Base-by-base conservation (phyloP, 2,888 invertebrate species). In the Diaprepes abbreviatus region DNA sequence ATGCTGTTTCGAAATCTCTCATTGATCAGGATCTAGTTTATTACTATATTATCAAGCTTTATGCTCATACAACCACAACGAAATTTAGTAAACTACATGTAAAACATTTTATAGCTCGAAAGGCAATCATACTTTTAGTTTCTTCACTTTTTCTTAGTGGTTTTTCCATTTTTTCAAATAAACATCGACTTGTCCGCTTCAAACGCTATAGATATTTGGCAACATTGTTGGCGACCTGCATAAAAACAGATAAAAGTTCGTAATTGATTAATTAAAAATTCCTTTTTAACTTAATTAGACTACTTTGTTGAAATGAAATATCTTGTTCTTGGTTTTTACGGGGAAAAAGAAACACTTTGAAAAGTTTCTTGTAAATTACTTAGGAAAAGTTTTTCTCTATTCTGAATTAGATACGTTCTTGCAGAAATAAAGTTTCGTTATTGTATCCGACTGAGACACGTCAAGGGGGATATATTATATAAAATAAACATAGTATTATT, bases 211-310 rank as follows among this genome's bases (percentile, higher is more conserved):
- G n/a, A n/a, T n/a, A 50, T 2, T 12, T 50, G 48, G 48, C 48
- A 16, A 28, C 28, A 10, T 9, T 28, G 48, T 1, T 1, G 21
- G 12, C 4, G 2, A n/a, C 9, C 1, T 12, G 24, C 5, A 21
- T 5, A n/a, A 45, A 4, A 17, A n/a, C n/a, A 21, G 38, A 1
- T 3, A 28, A 28, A 28, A 28, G 31, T 6, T 9, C 28, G 7
- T 28, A 19, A 50, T 50, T 24, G 28, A 7, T 50, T 14, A 50
- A 50, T 50, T 50, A 50, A 50, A 50, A 50, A 24, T 9, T 28
- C 14, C 14, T 1, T 19, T 24, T 50, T 50, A 50, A 50, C 48
- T 31, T 12, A 28, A 50, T 50, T 14, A 43, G 5, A 4, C 6
- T 1, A 1, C 16, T 12, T 28, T 12, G 2, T 14, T 14, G 4